phyloP scores from a whole-genome alignment of 2,888 invertebrate species.

The Suillia variegata region DNA sequence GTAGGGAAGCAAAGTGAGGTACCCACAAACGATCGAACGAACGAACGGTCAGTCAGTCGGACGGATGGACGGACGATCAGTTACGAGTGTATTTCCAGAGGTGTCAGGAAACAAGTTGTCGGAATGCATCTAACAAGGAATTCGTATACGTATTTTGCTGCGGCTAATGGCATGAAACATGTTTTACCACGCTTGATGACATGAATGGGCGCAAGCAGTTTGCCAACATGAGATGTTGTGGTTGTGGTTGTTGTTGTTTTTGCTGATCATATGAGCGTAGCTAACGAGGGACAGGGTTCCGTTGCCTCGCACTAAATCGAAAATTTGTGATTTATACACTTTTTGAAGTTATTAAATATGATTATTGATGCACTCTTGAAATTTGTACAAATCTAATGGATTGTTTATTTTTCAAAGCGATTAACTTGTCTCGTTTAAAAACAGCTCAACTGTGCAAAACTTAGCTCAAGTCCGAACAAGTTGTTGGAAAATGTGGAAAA shows the following conservation, averaged over 20 bases:
- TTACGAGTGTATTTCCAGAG: constrained; percentile 47
- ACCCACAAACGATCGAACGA: not conserved
- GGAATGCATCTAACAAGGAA: constrained; percentile 63
- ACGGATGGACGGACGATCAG: constrained; percentile 3
- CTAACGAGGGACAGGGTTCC: too few relatives aligned
- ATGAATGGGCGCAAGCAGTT: constrained; percentile 54
- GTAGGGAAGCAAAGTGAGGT: not conserved
- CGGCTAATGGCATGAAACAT: constrained; percentile 59
- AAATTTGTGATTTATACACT: too few relatives aligned
- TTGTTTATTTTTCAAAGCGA: too few relatives aligned
- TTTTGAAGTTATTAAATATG: too few relatives aligned
- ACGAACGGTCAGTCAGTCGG: not conserved
- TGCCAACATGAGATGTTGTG: constrained; percentile 38
- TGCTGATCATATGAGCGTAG: constrained; percentile 9
- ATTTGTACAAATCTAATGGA: too few relatives aligned
- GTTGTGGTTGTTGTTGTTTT: constrained; percentile 18
- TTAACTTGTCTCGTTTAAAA: too few relatives aligned
- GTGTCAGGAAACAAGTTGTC: constrained; percentile 63
- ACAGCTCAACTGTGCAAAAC: too few relatives aligned
- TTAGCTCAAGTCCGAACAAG: too few relatives aligned
- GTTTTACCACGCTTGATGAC: constrained; percentile 60
- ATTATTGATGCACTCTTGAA: too few relatives aligned
- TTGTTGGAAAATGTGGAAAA: too few relatives aligned
- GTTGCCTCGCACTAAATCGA: too few relatives aligned
- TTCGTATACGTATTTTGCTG: constrained; percentile 61